Conservation (phyloP, 1,140 invertebrate genomes). For the Drosophila varians region DNA sequence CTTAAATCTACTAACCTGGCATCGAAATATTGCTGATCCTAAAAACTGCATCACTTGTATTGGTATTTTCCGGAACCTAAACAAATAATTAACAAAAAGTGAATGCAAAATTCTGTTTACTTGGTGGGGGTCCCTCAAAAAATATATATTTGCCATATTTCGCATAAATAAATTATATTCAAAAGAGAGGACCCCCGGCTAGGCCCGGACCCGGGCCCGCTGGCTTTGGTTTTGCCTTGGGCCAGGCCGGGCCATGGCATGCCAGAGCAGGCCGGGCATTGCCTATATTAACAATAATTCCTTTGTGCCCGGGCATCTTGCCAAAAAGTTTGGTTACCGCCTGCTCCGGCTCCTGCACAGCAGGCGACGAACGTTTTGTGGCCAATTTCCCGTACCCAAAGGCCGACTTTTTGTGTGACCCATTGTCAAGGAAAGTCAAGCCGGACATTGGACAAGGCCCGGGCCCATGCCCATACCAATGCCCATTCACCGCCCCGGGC, state of each 20-base stretch:
- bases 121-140: conserved; percentile 34
- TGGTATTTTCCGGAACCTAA: neutral
- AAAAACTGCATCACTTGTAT: no score
- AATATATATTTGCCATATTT: conserved; percentile 62
- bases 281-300: conserved; percentile 80
- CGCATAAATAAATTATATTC: conserved; percentile 69
- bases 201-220: conserved; percentile 19
- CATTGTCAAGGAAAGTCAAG: conserved; percentile 72
- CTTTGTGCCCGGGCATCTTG: conserved; percentile 70
- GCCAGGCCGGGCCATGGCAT: conserved; percentile 23
- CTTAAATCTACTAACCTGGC: no score
- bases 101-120: conserved; percentile 32
- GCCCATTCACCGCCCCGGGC: neutral
- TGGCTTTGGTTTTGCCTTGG: conserved; percentile 17
- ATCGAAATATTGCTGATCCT: no score
- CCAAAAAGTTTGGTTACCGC: conserved; percentile 57
- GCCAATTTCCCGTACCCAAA: conserved; percentile 66
- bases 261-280: conserved; percentile 43
- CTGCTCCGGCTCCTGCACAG: conserved; percentile 51
- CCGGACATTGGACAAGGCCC: conserved; percentile 8
- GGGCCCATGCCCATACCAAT: conserved; percentile 15
- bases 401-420: conserved; percentile 50
- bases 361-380: conserved; percentile 76
- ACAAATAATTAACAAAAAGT: conserved; percentile 20
- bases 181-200: conserved; percentile 27